Percentiles rank a stretch among this genome's conserved stretches.
Conservation (phyloP, 2,888 invertebrate genomes). For the Frankliniella intonsa region DNA sequence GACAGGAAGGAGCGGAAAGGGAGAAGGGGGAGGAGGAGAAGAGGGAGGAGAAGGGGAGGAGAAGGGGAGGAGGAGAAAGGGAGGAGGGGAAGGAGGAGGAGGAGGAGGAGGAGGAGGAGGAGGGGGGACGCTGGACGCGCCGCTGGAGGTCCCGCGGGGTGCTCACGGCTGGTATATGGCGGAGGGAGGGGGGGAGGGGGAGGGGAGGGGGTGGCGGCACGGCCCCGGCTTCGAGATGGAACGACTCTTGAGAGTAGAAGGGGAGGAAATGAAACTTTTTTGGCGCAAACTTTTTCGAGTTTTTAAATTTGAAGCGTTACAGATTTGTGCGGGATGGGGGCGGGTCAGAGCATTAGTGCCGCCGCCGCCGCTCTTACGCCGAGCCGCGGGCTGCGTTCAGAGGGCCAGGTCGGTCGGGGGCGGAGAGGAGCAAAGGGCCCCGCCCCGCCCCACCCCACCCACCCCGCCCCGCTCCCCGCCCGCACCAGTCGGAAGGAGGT, state of each 20-base stretch:
- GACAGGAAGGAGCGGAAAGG: too few relatives aligned
- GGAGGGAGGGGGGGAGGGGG: too few relatives aligned
- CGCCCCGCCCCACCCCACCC: background rate
- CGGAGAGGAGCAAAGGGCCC: background rate
- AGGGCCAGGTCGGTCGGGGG: too few relatives aligned
- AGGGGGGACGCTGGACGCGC: too few relatives aligned
- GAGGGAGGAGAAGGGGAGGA: too few relatives aligned
- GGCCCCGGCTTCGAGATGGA: background rate
- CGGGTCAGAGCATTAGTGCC: too few relatives aligned
- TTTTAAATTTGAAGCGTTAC: slow-evolving; percentile 11
- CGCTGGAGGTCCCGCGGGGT: too few relatives aligned
- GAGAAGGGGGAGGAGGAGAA: background rate
- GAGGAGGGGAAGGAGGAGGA: background rate
- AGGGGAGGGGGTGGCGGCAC: background rate
- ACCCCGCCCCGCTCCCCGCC: background rate
- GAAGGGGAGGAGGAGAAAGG: background rate
- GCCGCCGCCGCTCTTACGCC: too few relatives aligned
- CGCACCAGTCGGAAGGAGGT: background rate
- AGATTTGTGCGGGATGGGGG: background rate
- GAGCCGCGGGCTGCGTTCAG: too few relatives aligned
- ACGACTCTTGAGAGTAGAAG: background rate
- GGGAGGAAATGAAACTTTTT: slow-evolving; percentile 23
- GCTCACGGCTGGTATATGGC: too few relatives aligned
- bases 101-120: background rate
- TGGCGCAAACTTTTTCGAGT: slow-evolving; percentile 18